A percentile compares a stretch with the other conserved stretches of the same genome.
Evolutionary conservation across 2,797 vertebrate genomes (phyloP).

Genomic region (Lagocephalus sceleratus): DNA sequence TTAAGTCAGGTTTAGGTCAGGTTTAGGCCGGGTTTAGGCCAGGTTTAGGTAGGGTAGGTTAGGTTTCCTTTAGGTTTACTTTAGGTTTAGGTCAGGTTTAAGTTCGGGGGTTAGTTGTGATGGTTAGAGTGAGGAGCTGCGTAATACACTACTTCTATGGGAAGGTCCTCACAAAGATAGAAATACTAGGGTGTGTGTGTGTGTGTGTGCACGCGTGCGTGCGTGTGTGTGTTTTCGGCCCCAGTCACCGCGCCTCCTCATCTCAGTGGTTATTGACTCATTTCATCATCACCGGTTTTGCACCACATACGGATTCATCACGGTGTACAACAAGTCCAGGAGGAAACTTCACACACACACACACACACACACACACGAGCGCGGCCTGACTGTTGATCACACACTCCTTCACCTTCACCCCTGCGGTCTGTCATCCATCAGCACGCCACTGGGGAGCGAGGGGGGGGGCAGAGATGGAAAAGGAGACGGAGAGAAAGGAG

Average conservation of each 20-base stretch:
- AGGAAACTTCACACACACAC: conserved; percentile 1
- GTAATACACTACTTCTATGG: no score
- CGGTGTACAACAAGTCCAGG: conserved; percentile 55
- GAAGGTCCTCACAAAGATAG: not conserved
- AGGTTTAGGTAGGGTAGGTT: no score
- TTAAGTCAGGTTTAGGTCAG: no score
- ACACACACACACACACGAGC: conserved; percentile 10
- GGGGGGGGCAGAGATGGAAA: conserved; percentile 7
- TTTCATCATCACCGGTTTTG: conserved; percentile 69
- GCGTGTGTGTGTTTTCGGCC: conserved; percentile 20
- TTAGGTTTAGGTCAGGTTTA: no score
- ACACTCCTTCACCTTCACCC: conserved; percentile 67
- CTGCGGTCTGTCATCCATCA: conserved; percentile 70
- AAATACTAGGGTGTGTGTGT: conserved; percentile 7
- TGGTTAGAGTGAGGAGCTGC: no score
- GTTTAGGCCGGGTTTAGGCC: no score
- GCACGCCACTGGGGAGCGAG: conserved; percentile 47
- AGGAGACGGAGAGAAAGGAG: conserved; percentile 39
- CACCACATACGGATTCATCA: conserved; percentile 32
- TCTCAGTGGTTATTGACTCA: conserved; percentile 68
- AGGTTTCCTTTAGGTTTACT: no score
- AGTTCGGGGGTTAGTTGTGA: no score
- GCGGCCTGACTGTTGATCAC: conserved; percentile 51
- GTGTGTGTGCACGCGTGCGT: conserved; percentile 16
- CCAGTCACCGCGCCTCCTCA: no score